A percentile compares a stretch with the other conserved stretches of the same genome.
Conservation (phyloP, 2,888 invertebrate species). For the Mayetiola destructor region DNA sequence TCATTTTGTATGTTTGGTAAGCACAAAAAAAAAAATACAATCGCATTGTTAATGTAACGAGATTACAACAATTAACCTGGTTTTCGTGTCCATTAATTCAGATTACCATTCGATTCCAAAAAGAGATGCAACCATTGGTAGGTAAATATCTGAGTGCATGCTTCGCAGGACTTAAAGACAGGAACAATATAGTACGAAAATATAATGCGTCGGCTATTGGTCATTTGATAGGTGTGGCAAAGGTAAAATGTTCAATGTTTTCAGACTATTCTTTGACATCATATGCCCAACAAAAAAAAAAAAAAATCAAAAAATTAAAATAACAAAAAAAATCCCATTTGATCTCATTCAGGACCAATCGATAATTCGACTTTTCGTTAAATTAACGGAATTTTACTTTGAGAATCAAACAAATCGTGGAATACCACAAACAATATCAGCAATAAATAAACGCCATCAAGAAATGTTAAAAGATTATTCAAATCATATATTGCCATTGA, state of each 20-base stretch:
- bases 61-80: too few relatives aligned
- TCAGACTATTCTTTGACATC: too few relatives aligned
- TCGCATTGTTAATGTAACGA: too few relatives aligned
- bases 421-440: conserved; percentile 59
- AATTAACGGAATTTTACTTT: conserved; percentile 41
- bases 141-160: conserved; percentile 41
- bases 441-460: conserved; percentile 68
- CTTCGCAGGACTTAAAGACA: conserved; percentile 65
- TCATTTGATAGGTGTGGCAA: conserved; percentile 66
- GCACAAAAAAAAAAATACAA: too few relatives aligned
- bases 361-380: conserved; percentile 42
- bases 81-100: conserved; percentile 18
- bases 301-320: not conserved
- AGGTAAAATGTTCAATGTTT: conserved; percentile 37
- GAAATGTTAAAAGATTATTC: conserved; percentile 69
- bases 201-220: conserved; percentile 74
- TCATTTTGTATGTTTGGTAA: conserved; percentile 59
- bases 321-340: not conserved
- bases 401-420: conserved; percentile 63
- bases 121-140: conserved; percentile 41
- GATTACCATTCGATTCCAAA: conserved; percentile 38
- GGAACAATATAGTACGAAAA: conserved; percentile 69
- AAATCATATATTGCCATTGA: conserved; percentile 58
- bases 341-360: conserved; percentile 35
- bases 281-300: too few relatives aligned